Evolutionary conservation across 1,140 invertebrate genomes (phyloP).

Genomic region (Caenorhabditis brenneri): DNA sequence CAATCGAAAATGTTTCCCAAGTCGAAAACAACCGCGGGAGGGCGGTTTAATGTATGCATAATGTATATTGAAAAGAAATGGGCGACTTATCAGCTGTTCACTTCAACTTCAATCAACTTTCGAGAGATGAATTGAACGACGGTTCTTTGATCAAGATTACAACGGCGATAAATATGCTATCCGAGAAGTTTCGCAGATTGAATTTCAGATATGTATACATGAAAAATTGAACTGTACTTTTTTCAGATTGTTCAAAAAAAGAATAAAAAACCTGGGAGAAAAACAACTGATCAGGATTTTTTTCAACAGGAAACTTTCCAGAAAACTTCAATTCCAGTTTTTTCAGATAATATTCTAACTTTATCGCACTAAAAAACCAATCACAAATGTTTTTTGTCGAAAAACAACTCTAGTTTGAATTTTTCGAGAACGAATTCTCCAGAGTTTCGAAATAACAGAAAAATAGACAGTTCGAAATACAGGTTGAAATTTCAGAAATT

Average conservation of each 20-base stretch:
- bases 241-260: too few species aligned
- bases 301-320: too few species aligned
- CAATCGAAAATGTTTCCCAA: conserved; percentile 38
- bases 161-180: background rate
- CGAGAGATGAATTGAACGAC: background rate
- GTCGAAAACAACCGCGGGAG: conserved; percentile 34
- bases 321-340: too few species aligned
- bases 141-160: conserved; percentile 34
- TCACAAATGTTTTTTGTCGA: too few species aligned
- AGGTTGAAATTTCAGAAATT: too few species aligned
- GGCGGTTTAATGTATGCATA: conserved; percentile 37
- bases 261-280: background rate
- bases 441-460: too few species aligned
- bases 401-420: too few species aligned
- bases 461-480: too few species aligned
- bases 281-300: background rate
- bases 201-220: background rate
- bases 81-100: conserved; percentile 30
- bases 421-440: too few species aligned
- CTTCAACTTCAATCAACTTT: conserved; percentile 13
- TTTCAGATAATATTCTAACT: too few species aligned
- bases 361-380: too few species aligned
- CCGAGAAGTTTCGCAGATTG: background rate
- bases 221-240: background rate
- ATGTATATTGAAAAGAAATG: conserved; percentile 9